Conservation (phyloP, 2,113 vertebrate species). For the Hoplias malabaricus region DNA sequence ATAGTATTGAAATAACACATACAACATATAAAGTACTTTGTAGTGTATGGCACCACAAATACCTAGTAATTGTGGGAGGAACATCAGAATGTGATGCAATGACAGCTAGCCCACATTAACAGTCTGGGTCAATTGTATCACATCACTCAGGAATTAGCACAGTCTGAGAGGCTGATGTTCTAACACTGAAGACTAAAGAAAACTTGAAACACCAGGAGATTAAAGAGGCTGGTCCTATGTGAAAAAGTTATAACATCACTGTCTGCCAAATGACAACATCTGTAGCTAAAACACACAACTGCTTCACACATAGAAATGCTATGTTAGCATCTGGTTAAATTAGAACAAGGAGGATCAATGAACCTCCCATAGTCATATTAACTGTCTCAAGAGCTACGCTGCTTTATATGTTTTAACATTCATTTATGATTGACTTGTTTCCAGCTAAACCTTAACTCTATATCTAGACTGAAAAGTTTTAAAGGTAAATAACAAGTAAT, state of each 20-base stretch:
- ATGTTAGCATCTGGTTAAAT: neutral
- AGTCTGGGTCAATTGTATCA: slow-evolving; percentile 16
- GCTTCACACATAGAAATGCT: too few species aligned
- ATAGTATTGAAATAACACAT: too few species aligned
- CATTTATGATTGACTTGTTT: too few species aligned
- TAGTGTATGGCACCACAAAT: neutral
- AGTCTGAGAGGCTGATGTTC: neutral
- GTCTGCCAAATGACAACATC: neutral
- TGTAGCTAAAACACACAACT: neutral
- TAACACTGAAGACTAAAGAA: neutral
- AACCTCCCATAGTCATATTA: too few species aligned
- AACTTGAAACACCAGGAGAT: neutral
- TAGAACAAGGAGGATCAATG: neutral
- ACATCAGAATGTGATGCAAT: neutral
- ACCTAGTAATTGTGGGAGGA: neutral
- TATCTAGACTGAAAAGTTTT: too few species aligned
- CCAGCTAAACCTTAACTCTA: too few species aligned
- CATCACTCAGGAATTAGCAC: neutral
- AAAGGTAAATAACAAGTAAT: too few species aligned
- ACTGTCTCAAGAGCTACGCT: neutral
- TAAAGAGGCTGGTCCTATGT: neutral
- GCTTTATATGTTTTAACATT: too few species aligned
- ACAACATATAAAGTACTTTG: too few species aligned
- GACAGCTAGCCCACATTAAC: neutral
- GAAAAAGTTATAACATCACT: neutral